Conservation (phyloP, 2,113 vertebrate genomes). For the Gila orcuttii region DNA sequence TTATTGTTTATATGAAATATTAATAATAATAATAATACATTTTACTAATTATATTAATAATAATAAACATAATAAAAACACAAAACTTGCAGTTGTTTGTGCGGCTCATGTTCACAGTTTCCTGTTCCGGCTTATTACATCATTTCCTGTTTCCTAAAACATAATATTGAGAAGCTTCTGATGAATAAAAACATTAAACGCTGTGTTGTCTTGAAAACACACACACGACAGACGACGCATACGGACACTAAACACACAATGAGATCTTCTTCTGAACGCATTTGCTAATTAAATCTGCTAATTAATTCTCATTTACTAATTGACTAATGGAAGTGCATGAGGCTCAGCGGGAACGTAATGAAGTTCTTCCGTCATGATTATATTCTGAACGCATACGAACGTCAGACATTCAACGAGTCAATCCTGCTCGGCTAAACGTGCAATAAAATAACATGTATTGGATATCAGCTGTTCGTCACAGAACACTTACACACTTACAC, state of each 20-base stretch:
- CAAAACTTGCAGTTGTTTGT: too few relatives aligned
- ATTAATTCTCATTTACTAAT: constrained; percentile 75
- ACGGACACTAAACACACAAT: not conserved
- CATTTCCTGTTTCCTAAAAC: too few relatives aligned
- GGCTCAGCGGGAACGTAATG: constrained; percentile 47
- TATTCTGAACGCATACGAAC: constrained; percentile 35
- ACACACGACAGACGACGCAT: too few relatives aligned
- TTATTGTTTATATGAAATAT: too few relatives aligned
- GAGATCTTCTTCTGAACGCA: constrained; percentile 39
- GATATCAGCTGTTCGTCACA: not conserved
- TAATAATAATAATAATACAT: too few relatives aligned
- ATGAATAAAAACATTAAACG: not conserved
- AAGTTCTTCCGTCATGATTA: constrained; percentile 62
- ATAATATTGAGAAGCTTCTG: too few relatives aligned
- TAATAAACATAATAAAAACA: too few relatives aligned
- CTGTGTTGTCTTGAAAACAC: not conserved
- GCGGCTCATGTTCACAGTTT: too few relatives aligned
- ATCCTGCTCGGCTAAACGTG: not conserved
- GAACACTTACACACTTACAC: not conserved
- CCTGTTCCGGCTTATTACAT: too few relatives aligned
- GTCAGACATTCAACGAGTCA: not conserved
- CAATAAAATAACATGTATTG: not conserved
- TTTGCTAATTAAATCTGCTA: constrained; percentile 65
- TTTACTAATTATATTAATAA: too few relatives aligned
- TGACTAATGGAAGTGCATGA: constrained; percentile 62